Base-by-base conservation (phyloP, 2,888 invertebrate species). In the Xestobium rufovillosum region DNA sequence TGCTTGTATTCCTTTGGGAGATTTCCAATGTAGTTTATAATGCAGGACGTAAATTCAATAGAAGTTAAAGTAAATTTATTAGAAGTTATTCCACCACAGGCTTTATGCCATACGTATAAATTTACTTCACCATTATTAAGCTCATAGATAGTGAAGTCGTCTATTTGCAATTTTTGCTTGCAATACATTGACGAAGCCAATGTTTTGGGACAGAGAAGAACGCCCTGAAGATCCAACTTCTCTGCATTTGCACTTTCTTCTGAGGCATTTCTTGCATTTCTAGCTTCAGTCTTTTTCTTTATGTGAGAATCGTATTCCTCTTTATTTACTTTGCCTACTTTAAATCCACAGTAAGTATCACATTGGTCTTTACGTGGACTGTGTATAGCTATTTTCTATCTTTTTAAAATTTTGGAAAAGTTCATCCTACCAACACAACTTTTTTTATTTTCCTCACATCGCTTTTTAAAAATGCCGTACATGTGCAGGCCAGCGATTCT, bases 1-100 rank as follows among this genome's bases (percentile, higher is more conserved):
- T 29, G 8, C 14, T 43, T 19, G 13, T 13, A 29, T 23, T 23
- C 23, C 23, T 23, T 8, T n/a, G 16, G 12, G 6, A 16, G 14
- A 6, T 26, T 12, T 11, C 25, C 16, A 14, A 41, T 28, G 16
- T 19, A 41, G 29, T 42, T 25, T 8, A 28, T 26, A 14, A 38
- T 14, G 27, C 38, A 41, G 11, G 43, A n/a, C n/a, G n/a, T n/a
- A n/a, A n/a, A n/a, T n/a, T n/a, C n/a, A n/a, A n/a, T n/a, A n/a
- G n/a, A n/a, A n/a, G n/a, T n/a, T n/a, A n/a, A 34, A 13, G 37
- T 34, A 17, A 40, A 43, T 27, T 43, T 40, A 26, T 42, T 42
- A 9, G 26, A 10, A 3, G 34, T 25, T 8, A 42, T 39, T 10
- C 37, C 36, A 3, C 42, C 42, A 34, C 31, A 15, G 14, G 15